Evolutionary conservation across 2,797 vertebrate species (phyloP), one percentile per base, ranked within the genome.

Genomic region (Choloepus didactylus): DNA sequence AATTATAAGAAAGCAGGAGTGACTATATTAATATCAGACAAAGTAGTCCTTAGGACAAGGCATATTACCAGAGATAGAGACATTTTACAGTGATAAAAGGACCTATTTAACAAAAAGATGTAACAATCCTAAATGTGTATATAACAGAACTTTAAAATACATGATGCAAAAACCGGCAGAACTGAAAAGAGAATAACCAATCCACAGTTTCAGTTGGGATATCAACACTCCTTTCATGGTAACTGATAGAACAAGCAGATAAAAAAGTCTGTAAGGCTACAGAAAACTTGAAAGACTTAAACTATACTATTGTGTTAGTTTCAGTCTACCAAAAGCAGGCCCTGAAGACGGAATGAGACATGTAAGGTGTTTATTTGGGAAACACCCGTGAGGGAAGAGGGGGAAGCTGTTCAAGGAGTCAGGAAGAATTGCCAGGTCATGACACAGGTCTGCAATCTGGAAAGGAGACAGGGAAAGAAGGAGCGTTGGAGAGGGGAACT

Each of bases 31-130:
- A 35, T n/a, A 60, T 14, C 14, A 51, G 44, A 82, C 41, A 56
- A 79, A 44, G 38, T 25, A 44, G 38, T 41, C 38, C 21, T 60
- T 60, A 60, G 41, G 64, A 35, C 38, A 70, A 80, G 64, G 27
- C 25, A 67, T 64, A 77, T 56, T 31, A 7, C 67, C 41, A 44
- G 6, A 44, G 41, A 44, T 44, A 44, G 41, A 44, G 75, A 44
- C 29, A 89, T 23, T 56, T 56, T 31, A n/a, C 16, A 69, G 75
- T 44, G 75, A 79, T 77, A 67, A 89, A 69, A 89, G 35, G 49
- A 80, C n/a, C 64, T 12, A 27, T 80, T 69, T 10, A 12, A 18
- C 21, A 29, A 25, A 12, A 49, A 49, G 35, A 54, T 5, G 15
- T 31, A 79, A 67, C 29, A 44, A 3, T 44, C 38, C 35, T 46